phyloP scores from a whole-genome alignment of 2,113 vertebrate species.

The Desmodus rotundus region DNA sequence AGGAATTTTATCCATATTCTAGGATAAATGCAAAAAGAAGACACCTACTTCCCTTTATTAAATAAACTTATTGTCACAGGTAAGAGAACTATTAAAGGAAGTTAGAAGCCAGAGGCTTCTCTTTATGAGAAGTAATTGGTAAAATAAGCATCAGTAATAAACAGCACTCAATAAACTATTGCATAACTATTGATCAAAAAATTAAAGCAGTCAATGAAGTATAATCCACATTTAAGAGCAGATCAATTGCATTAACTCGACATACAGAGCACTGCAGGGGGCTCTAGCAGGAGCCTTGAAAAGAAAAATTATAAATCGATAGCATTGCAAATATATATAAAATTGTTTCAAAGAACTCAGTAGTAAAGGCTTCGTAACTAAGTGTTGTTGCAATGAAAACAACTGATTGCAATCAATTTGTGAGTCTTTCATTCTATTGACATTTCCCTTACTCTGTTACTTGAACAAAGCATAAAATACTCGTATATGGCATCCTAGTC shows the following conservation, averaged over 20 bases:
- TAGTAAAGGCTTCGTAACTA: conserved; percentile 40
- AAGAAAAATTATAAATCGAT: conserved; percentile 39
- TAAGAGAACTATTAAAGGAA: neutral
- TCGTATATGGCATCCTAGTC: neutral
- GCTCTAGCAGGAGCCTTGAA: neutral
- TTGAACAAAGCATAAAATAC: conserved; percentile 48
- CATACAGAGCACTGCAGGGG: neutral
- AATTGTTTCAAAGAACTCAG: conserved; percentile 25
- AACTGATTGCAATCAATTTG: conserved; percentile 6
- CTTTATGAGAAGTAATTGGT: conserved; percentile 6
- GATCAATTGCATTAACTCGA: conserved; percentile 42
- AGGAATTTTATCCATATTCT: neutral
- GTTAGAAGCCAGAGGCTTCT: neutral
- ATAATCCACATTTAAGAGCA: conserved; percentile 42
- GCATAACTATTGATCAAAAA: conserved; percentile 39
- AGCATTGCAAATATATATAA: conserved; percentile 1
- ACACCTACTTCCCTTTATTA: neutral
- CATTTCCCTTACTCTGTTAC: conserved; percentile 16
- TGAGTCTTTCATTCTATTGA: conserved; percentile 44
- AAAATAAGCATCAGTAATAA: conserved; percentile 33
- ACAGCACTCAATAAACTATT: conserved; percentile 32
- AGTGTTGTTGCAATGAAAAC: conserved; percentile 31
- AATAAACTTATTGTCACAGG: neutral
- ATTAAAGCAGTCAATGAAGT: conserved; percentile 39
- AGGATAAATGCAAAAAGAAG: neutral